These are phyloP conservation scores for Phodopus roborovskii DNA, from an alignment of 2,113 vertebrate genomes.

Conservation along the genomic window DNA sequence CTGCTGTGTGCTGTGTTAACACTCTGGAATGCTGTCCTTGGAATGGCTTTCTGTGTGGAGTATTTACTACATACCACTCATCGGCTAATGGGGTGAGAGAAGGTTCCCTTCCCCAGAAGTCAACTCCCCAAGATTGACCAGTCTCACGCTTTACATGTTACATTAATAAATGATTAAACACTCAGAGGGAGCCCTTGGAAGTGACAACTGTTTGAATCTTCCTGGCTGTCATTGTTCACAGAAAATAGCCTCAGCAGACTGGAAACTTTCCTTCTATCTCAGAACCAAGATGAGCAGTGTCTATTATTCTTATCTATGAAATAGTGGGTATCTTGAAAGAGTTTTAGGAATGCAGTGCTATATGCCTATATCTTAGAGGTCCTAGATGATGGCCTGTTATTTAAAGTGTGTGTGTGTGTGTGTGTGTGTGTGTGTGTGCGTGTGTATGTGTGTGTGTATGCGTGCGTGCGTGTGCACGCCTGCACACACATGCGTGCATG, in stretches of 20 bases:
- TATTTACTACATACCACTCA: neutral
- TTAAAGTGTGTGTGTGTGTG: neutral
- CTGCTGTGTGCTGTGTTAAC: conserved; percentile 71
- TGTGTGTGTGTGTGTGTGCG: neutral
- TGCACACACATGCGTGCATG: neutral
- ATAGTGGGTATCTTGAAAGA: conserved; percentile 14
- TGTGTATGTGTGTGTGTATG: neutral
- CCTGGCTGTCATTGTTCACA: conserved; percentile 43
- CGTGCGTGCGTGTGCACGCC: neutral
- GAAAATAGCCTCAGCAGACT: conserved; percentile 20
- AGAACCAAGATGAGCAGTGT: conserved; percentile 17
- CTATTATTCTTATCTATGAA: conserved; percentile 40
- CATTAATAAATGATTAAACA: conserved; percentile 74
- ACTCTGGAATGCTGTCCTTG: conserved; percentile 69
- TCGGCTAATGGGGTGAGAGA: conserved; percentile 47
- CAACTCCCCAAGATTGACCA: conserved; percentile 46
- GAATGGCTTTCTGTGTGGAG: neutral
- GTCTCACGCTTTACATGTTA: conserved; percentile 55
- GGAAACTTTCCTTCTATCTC: conserved; percentile 47
- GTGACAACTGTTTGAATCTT: conserved; percentile 62
- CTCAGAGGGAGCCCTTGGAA: conserved; percentile 60
- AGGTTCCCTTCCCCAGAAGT: conserved; percentile 44
- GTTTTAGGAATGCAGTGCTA: conserved; percentile 9
- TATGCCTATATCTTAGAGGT: neutral
- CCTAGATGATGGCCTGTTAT: conserved; percentile 37